Evolutionary conservation across 2,113 vertebrate genomes (phyloP), one percentile per base, ranked within the genome.

Genomic region (Tenebrosternarchus preto): DNA sequence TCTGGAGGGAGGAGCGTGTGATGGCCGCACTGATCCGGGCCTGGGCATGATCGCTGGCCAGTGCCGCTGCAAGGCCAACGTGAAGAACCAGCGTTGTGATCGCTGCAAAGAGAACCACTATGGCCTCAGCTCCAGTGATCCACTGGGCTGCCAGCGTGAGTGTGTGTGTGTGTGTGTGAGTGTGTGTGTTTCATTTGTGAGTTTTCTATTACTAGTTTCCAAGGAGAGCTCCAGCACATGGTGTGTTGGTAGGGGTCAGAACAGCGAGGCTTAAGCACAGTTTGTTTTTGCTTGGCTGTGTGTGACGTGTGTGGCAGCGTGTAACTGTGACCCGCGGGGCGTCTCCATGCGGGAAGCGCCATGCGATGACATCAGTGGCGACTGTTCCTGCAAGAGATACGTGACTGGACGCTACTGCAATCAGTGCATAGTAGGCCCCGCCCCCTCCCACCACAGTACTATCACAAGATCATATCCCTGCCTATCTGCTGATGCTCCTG

Each of bases 361-460:
- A 0, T 97, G 94, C 19, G 95, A 97, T 80, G 92, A 93, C 81
- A 91, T 94, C 88, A 96, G 93, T 0, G 93, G 94, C 0, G 92
- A 94, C 87, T 97, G 95, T 84, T 94, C 92, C 82, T 98, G 95
- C 87, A 97, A 96, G 89, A 86, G 92, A 87, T 94, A 96, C 0
- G 95, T 96, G 68, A 94, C 93, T 0, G 95, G 94, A 1, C 90
- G 91, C 78, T 93, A 94, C 90, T 96, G 94, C 82, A 92, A 91
- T 90, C 88, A 93, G 85, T 98, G 95, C 36, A 87, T 96, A 95
- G 95, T 97, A 70, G 93, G 93, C 15, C 8, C 43, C 76, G 17
- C 24, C 43, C 17, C 43, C 1, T n/a, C 17, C 55, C 22, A 31
- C n/a, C n/a, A 12, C 53, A 9, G 12, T 12, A 50, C 43, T 12